These are phyloP conservation scores for Remorina albescens DNA, from an alignment of 2,797 vertebrate genomes.

Conservation along the genomic window DNA sequence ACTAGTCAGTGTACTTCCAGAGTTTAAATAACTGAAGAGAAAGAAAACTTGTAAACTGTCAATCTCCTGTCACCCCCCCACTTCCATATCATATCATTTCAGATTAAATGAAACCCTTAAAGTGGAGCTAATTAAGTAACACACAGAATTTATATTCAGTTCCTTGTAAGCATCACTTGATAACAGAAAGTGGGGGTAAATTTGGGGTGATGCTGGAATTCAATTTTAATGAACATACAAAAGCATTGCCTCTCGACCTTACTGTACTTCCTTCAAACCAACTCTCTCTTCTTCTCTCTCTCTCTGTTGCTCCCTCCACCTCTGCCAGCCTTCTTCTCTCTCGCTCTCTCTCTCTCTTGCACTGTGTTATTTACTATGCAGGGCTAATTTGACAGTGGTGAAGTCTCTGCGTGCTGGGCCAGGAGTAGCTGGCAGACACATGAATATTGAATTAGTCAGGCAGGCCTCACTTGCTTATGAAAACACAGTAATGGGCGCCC, in stretches of 20 bases:
- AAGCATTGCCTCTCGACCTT: slow-evolving; percentile 72
- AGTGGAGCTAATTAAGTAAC: slow-evolving; percentile 42
- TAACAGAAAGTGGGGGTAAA: slow-evolving; percentile 44
- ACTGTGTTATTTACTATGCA: slow-evolving; percentile 88
- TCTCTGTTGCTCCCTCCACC: slow-evolving; percentile 54
- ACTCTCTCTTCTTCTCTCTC: slow-evolving; percentile 75
- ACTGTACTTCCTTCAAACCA: slow-evolving; percentile 80
- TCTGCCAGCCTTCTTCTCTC: slow-evolving; percentile 51
- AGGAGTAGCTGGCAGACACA: slow-evolving; percentile 91
- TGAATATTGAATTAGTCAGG: slow-evolving; percentile 92
- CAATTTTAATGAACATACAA: slow-evolving; percentile 82
- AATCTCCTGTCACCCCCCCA: neutral
- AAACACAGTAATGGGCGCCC: slow-evolving; percentile 91
- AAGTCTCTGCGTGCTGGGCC: slow-evolving; percentile 84
- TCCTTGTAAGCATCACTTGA: slow-evolving; percentile 38
- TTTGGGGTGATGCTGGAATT: slow-evolving; percentile 66
- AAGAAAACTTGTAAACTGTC: slow-evolving; percentile 40
- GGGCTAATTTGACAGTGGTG: slow-evolving; percentile 88
- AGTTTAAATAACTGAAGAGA: slow-evolving; percentile 51
- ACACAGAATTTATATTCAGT: slow-evolving; percentile 26
- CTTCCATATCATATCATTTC: slow-evolving; percentile 16
- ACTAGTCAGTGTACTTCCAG: slow-evolving; percentile 4
- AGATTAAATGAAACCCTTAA: slow-evolving; percentile 32
- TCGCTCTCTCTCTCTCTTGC: slow-evolving; percentile 59
- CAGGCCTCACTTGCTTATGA: slow-evolving; percentile 91